Evolutionary conservation across 2,888 invertebrate species (phyloP), one percentile per base, ranked within the genome.

Genomic region (Agonum fuliginosum): DNA sequence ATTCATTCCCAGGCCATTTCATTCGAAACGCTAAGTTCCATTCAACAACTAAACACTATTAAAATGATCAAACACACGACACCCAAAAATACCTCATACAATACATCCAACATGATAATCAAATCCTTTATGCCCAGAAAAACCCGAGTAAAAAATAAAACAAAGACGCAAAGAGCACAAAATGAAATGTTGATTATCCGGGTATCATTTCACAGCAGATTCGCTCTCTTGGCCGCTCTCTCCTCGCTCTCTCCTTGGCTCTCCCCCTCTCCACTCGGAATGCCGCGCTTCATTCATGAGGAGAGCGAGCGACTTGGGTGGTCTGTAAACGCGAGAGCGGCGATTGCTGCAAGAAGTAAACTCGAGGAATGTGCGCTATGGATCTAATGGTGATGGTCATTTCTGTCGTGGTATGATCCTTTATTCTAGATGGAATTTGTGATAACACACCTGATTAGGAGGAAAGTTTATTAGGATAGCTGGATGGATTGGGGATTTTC

Each of bases 131-230:
- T 62, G 27, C 58, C 30, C 20, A 62, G 30, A 67, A 37, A 43
- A 67, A n/a, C n/a, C 2, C 67, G 12, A 67, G 19, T 20, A 67
- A 67, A 67, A 67, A 67, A 62, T 54, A 30, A 67, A 43, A 67
- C 67, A 67, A 67, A 67, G 67, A 67, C 41, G 43, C 37, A 43
- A 65, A 67, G 67, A 67, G 43, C 41, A 67, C 41, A 41, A 67
- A 67, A 67, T 67, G 67, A 67, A 67, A 67, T 67, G 67, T 67
- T 67, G 67, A 67, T 67, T 67, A 67, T 67, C 67, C 67, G 67
- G 67, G 43, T 67, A 67, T 67, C 67, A 67, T 67, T 67, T 67
- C 37, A 67, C 65, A 34, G 34, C 27, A 12, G 58, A 43, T n/a
- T n/a, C n/a, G n/a, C n/a, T n/a, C n/a, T n/a, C n/a, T n/a, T n/a